Conservation (phyloP, 1,140 invertebrate species). For the Zeugodacus cucurbitae region DNA sequence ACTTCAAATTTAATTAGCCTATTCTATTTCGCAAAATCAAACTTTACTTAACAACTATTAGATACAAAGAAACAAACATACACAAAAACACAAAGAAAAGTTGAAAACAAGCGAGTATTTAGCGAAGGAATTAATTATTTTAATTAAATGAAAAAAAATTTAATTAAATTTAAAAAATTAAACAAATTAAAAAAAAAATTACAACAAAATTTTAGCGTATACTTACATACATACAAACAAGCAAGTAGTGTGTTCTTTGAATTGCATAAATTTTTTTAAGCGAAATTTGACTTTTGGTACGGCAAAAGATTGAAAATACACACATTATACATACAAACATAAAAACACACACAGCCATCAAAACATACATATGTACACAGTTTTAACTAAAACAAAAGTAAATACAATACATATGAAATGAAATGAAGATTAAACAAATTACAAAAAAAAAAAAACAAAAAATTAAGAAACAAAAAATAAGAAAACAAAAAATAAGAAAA, state of each 20-base stretch:
- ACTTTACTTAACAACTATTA: conserved; percentile 6
- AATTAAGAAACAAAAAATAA: background rate
- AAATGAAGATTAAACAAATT: background rate
- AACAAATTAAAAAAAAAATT: background rate
- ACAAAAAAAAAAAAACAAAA: background rate
- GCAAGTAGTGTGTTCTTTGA: too few species aligned
- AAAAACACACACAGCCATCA: too few species aligned
- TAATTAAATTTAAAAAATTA: too few species aligned
- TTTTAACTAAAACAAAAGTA: background rate
- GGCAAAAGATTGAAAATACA: too few species aligned
- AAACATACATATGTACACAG: too few species aligned
- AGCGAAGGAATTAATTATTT: background rate
- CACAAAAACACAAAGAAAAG: background rate
- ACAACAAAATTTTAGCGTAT: background rate
- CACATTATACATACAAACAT: too few species aligned
- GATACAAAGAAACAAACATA: background rate
- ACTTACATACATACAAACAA: too few species aligned
- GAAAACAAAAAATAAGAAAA: background rate
- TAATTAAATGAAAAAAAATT: background rate
- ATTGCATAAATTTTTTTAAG: too few species aligned
- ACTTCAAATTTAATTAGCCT: background rate
- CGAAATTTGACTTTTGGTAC: too few species aligned
- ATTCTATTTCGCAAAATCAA: conserved; percentile 13
- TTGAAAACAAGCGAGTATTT: background rate
- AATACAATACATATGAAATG: background rate